phyloP scores from a whole-genome alignment of 30 jellyfish, hydroid and myxozoan genomes.

The Turritopsis rubra region DNA sequence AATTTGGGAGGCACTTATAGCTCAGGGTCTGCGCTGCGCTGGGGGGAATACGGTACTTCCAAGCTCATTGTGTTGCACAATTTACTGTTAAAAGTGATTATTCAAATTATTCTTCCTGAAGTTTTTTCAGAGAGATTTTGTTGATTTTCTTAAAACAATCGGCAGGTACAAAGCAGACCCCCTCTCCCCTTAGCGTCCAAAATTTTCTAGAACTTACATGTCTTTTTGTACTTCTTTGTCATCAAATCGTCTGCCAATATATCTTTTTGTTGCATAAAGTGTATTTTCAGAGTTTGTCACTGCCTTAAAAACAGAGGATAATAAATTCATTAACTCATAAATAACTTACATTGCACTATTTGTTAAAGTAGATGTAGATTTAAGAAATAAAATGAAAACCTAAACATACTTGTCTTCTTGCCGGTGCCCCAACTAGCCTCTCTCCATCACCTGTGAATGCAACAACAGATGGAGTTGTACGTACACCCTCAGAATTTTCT shows the following conservation, averaged over 20 bases:
- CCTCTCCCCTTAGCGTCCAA: too few relatives aligned
- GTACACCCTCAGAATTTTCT: conserved; percentile 92
- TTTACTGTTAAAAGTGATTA: too few relatives aligned
- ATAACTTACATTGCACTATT: background rate
- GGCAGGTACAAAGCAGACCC: too few relatives aligned
- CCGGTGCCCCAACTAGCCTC: conserved; percentile 98
- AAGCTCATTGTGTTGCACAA: too few relatives aligned
- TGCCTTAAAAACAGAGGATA: conserved; percentile 37
- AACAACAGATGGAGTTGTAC: conserved; percentile 97
- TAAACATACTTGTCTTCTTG: conserved; percentile 68
- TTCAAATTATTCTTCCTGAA: too few relatives aligned
- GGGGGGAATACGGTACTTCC: too few relatives aligned
- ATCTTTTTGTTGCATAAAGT: conserved; percentile 81
- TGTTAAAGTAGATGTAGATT: background rate
- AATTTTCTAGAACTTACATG: conserved; percentile 37
- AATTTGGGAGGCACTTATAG: too few relatives aligned
- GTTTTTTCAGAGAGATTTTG: too few relatives aligned
- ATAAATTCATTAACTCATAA: background rate
- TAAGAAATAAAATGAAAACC: too few relatives aligned
- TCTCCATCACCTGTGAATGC: conserved; percentile 89
- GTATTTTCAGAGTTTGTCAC: conserved; percentile 88
- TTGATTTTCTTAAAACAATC: too few relatives aligned
- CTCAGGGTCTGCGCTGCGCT: too few relatives aligned
- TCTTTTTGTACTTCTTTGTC: conserved; percentile 95
- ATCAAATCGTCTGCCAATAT: conserved; percentile 84